These are phyloP conservation scores for Lasioglossum marginatum DNA, from an alignment of 2,888 invertebrate species.

Conservation along the genomic window DNA sequence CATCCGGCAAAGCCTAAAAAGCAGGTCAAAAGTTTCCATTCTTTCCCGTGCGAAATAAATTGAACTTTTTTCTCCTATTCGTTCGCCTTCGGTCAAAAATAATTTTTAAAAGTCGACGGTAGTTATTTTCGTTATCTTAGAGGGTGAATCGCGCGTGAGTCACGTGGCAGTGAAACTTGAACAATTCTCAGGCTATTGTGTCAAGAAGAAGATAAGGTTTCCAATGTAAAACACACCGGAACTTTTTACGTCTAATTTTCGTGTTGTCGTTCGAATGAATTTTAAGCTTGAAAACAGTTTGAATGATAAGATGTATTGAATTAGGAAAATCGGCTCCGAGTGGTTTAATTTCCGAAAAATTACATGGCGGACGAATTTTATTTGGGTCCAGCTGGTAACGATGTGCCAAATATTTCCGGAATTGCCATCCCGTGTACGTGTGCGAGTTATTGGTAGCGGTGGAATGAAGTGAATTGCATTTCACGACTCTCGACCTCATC, in stretches of 20 bases:
- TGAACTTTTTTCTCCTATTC: not conserved
- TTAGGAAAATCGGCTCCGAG: not conserved
- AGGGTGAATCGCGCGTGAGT: slow-evolving; percentile 20
- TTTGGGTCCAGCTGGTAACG: not conserved
- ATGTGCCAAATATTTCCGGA: not conserved
- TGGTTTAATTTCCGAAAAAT: not conserved
- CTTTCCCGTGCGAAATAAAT: slow-evolving; percentile 9
- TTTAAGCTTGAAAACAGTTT: not conserved
- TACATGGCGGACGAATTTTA: not conserved
- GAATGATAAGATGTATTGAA: not conserved
- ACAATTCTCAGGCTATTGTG: not conserved
- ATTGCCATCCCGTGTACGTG: not conserved
- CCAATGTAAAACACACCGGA: not conserved
- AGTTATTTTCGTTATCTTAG: not conserved
- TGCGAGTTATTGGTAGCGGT: not conserved
- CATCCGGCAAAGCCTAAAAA: slow-evolving; percentile 23
- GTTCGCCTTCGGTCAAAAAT: not conserved
- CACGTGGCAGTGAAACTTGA: not conserved
- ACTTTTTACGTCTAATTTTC: not conserved
- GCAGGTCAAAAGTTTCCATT: slow-evolving; percentile 34
- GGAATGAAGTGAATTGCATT: slow-evolving; percentile 5
- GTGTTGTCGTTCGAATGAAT: not conserved
- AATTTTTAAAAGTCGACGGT: not conserved
- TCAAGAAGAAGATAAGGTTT: not conserved
- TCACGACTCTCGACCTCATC: not conserved